phyloP scores from a whole-genome alignment of 2,888 invertebrate species.

The Acronicta leporina region DNA sequence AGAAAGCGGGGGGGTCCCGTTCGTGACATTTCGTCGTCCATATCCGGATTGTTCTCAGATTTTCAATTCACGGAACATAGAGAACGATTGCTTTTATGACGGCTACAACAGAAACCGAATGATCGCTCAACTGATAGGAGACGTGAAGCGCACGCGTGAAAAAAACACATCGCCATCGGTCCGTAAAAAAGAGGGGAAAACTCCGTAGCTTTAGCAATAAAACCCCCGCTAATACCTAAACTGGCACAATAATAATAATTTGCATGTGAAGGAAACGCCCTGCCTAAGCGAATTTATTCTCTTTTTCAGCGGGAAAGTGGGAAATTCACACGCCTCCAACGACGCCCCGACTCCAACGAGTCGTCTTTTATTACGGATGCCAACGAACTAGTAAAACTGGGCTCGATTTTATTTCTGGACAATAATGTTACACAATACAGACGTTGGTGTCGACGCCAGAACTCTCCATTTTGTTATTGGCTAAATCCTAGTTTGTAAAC shows the following conservation, averaged over 20 bases:
- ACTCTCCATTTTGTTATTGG: slow-evolving; percentile 11
- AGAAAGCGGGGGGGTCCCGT: slow-evolving; percentile 12
- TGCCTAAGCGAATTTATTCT: slow-evolving; percentile 69
- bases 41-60: slow-evolving; percentile 35
- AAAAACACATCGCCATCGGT: slow-evolving; percentile 57
- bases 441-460: slow-evolving; percentile 31
- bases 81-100: slow-evolving; percentile 50
- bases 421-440: slow-evolving; percentile 42
- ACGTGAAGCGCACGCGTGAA: slow-evolving; percentile 42
- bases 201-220: slow-evolving; percentile 63
- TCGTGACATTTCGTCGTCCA: slow-evolving; percentile 32
- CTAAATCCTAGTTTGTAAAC: slow-evolving; percentile 29
- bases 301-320: slow-evolving; percentile 61
- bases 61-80: slow-evolving; percentile 47
- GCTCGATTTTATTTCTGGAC: slow-evolving; percentile 52
- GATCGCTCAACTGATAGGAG: slow-evolving; percentile 55
- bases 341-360: slow-evolving; percentile 53
- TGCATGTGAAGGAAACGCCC: slow-evolving; percentile 76
- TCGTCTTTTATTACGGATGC: slow-evolving; percentile 63
- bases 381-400: slow-evolving; percentile 58
- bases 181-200: slow-evolving; percentile 59
- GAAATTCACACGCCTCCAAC: slow-evolving; percentile 65
- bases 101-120: slow-evolving; percentile 52
- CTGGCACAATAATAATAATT: slow-evolving; percentile 80
- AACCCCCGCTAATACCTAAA: slow-evolving; percentile 73